These are phyloP conservation scores for Sinocyclocheilus rhinocerous DNA, from an alignment of 2,113 vertebrate genomes.

Conservation along the genomic window DNA sequence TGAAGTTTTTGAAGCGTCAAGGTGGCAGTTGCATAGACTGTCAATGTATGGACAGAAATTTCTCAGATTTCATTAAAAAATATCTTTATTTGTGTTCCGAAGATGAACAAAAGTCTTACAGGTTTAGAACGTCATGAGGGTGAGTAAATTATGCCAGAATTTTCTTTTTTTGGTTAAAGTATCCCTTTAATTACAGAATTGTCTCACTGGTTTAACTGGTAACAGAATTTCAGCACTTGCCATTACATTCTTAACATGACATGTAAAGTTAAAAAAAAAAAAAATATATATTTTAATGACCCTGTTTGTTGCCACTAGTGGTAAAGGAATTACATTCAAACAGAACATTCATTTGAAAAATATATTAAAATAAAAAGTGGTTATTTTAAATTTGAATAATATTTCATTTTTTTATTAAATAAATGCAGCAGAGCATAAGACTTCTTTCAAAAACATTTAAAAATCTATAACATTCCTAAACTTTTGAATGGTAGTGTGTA, in stretches of 20 bases:
- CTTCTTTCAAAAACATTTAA: not conserved
- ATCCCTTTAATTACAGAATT: not conserved
- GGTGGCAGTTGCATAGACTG: no score
- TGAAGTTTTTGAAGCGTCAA: no score
- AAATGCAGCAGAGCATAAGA: not conserved
- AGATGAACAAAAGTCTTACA: no score
- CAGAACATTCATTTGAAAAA: not conserved
- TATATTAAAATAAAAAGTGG: not conserved
- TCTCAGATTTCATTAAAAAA: no score
- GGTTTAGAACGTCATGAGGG: no score
- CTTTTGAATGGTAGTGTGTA: not conserved
- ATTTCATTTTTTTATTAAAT: not conserved
- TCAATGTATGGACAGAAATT: no score
- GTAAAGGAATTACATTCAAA: not conserved
- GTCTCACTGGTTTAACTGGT: not conserved
- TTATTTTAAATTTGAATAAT: not conserved
- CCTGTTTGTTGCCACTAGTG: not conserved
- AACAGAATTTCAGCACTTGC: not conserved
- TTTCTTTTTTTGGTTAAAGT: no score
- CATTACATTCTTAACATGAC: no score
- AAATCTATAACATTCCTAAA: not conserved
- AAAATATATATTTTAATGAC: not conserved
- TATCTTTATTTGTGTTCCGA: no score
- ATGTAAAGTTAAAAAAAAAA: no score
- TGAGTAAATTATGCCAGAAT: no score